Evolutionary conservation across 2,888 invertebrate species (phyloP).

Genomic region (Melieria picta): DNA sequence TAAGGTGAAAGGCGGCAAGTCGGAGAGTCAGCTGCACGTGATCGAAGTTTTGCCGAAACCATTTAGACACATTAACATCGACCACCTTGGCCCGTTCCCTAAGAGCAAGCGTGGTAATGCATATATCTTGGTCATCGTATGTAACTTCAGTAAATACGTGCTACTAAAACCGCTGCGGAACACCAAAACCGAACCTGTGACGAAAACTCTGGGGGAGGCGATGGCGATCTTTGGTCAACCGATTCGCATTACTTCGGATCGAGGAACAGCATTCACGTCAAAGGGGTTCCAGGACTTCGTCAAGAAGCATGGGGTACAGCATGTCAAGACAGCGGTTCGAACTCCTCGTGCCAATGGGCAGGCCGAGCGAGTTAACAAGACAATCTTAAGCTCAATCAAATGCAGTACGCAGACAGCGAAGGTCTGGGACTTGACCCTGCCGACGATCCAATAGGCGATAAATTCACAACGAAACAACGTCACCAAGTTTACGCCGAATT

Average conservation of each 20-base stretch:
- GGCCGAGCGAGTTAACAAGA: slow-evolving; percentile 20
- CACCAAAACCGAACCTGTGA: slow-evolving; percentile 11
- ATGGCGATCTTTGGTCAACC: slow-evolving; percentile 24
- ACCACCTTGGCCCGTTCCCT: slow-evolving; percentile 34
- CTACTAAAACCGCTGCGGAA: slow-evolving; percentile 9
- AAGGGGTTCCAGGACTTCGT: slow-evolving; percentile 25
- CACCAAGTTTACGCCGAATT: slow-evolving; percentile 26
- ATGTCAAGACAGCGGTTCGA: slow-evolving; percentile 33
- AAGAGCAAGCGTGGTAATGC: neutral
- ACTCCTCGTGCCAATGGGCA: slow-evolving; percentile 24
- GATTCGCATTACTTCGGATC: slow-evolving; percentile 24
- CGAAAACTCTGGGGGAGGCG: slow-evolving; percentile 13
- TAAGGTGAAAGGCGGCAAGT: slow-evolving; percentile 4
- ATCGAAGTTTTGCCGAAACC: slow-evolving; percentile 31
- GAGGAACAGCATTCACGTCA: slow-evolving; percentile 33
- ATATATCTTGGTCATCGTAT: slow-evolving; percentile 13
- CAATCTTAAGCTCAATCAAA: slow-evolving; percentile 9
- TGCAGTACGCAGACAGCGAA: slow-evolving; percentile 10
- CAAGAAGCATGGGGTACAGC: slow-evolving; percentile 21
- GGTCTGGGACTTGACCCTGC: slow-evolving; percentile 25
- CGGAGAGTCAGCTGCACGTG: slow-evolving; percentile 31
- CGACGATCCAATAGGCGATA: slow-evolving; percentile 20
- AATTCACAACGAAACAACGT: slow-evolving; percentile 26
- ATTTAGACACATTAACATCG: slow-evolving; percentile 28
- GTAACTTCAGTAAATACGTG: slow-evolving; percentile 18